These are phyloP conservation scores for Lasioglossum baleicum DNA, from an alignment of 1,140 invertebrate species.

Conservation along the genomic window DNA sequence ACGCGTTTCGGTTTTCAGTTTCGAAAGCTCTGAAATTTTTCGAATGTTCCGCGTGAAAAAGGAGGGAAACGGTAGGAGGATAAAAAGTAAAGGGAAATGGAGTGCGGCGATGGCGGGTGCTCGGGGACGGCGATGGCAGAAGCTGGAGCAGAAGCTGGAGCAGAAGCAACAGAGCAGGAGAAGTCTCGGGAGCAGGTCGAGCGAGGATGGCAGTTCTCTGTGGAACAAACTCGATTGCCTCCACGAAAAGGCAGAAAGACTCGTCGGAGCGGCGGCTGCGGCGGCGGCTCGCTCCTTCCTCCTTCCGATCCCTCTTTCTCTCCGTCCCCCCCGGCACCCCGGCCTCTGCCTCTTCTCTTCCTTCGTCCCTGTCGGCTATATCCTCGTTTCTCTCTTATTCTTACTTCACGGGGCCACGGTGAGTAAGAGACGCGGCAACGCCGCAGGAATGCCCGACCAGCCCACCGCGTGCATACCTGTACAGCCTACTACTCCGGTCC, in stretches of 20 bases:
- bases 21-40: too few relatives aligned
- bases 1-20: too few relatives aligned
- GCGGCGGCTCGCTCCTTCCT: constrained; percentile 26
- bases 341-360: background rate
- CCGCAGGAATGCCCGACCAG: constrained; percentile 74
- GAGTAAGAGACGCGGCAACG: constrained; percentile 72
- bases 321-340: constrained; percentile 15
- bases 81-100: too few relatives aligned
- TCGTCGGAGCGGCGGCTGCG: constrained; percentile 55
- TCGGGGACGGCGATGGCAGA: too few relatives aligned
- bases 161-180: background rate
- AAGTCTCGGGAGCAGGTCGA: constrained; percentile 53
- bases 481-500: constrained; percentile 68
- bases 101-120: too few relatives aligned
- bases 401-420: constrained; percentile 44
- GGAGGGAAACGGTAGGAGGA: constrained; percentile 27
- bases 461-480: constrained; percentile 75
- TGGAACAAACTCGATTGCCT: constrained; percentile 69
- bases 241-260: constrained; percentile 67
- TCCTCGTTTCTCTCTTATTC: constrained; percentile 38
- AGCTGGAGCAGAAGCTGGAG: too few relatives aligned
- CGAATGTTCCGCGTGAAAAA: too few relatives aligned
- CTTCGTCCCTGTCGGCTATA: constrained; percentile 30
- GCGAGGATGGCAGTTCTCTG: constrained; percentile 40
- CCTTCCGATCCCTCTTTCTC: constrained; percentile 17